Base-by-base conservation (phyloP, 1,140 invertebrate species). In the Drosophila grimshawi region DNA sequence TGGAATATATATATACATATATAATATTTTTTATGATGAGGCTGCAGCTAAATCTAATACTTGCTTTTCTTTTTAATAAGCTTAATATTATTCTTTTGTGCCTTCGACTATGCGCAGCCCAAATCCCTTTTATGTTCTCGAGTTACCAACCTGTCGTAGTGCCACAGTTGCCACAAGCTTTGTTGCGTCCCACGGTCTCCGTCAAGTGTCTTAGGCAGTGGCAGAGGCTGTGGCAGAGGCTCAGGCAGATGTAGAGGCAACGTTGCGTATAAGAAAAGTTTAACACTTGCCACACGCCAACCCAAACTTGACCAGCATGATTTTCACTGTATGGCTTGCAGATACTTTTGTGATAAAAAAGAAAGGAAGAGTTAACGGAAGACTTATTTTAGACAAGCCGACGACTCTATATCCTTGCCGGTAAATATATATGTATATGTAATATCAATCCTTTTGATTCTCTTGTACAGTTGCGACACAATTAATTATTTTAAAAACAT, bases 81-180 rank as follows among this genome's bases (percentile, higher is more conserved):
- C 63, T 65, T 72, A 53, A 75, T 81, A 80, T 80, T 77, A 57
- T 68, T 80, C 65, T 55, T 75, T 75, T 76, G 52, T 67, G 64
- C 43, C 4, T 45, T 33, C 29, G 52, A 37, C 35, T 80, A 49
- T 10, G 56, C 45, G 2, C 49, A 39, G 10, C 11, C 45, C 39
- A 71, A 76, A 76, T 80, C 63, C 66, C 55, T 88, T 88, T 88
- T 66, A 80, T 89, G 73, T 83, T 83, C 83, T 88, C 80, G 51
- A 64, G 66, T 88, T 89, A 69, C 85, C 68, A 80, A 72, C 66
- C 65, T 76, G 53, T 71, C 73, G 46, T 69, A 29, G 43, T 45
- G 69, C 60, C 55, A 65, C 57, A 59, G 64, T 69, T 45, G 68
- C 68, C 67, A 60, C 51, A 76, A 76, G 73, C 67, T 53, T 53